A percentile compares a stretch with the other conserved stretches of the same genome.
phyloP scores from a whole-genome alignment of 2,113 vertebrate genomes.

The Fukomys damarensis region DNA sequence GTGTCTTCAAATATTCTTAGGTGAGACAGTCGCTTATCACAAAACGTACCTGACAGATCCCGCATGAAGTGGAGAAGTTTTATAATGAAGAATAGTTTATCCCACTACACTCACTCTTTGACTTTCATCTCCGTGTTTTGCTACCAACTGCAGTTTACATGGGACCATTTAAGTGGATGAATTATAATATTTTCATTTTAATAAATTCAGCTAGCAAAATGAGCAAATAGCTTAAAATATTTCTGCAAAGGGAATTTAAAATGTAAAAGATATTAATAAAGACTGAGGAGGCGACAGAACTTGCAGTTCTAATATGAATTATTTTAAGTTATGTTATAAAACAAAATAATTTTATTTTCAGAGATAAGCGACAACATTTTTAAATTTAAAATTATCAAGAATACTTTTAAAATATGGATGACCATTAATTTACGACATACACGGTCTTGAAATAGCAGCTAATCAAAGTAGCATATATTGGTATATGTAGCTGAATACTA shows the following conservation, averaged over 20 bases:
- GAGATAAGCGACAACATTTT: neutral
- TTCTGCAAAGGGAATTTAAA: neutral
- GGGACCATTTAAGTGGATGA: neutral
- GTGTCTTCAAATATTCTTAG: neutral
- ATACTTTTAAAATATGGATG: neutral
- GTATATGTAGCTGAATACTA: neutral
- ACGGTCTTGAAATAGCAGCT: neutral
- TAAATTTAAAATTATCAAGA: neutral
- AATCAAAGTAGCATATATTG: neutral
- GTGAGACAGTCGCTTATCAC: neutral
- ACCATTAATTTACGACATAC: neutral
- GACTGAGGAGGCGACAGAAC: neutral
- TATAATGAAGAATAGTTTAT: neutral
- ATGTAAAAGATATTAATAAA: neutral
- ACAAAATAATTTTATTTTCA: constrained; percentile 2
- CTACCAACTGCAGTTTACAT: neutral
- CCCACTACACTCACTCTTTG: neutral
- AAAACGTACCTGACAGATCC: neutral
- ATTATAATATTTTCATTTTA: constrained; percentile 4
- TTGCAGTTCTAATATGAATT: neutral
- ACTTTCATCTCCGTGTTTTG: neutral
- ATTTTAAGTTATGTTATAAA: neutral
- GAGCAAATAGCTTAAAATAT: neutral
- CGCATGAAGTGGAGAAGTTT: neutral
- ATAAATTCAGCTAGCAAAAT: neutral